Base-by-base conservation (phyloP, 2,888 invertebrate species). In the Smittia sp. region DNA sequence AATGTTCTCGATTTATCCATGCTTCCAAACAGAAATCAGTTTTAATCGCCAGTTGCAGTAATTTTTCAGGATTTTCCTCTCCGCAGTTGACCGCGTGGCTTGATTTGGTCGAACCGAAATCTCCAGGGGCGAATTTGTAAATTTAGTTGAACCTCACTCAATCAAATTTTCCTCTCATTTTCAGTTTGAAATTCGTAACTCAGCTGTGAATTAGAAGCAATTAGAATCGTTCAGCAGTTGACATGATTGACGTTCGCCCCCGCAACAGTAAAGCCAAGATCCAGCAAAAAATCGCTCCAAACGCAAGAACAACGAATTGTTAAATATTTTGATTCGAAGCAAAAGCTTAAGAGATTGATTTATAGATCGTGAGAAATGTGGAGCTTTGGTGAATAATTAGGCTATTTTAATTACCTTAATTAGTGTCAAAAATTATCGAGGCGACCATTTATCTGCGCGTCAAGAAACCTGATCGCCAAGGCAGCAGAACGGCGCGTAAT, bases 31-130 rank as follows among this genome's bases (percentile, higher is more conserved):
- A 68, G 39, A 24, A 54, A 54, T 52, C 32, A 38, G 32, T 27
- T 58, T 27, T 63, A 63, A 63, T 63, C 63, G 20, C 39, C 72
- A 62, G 62, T 39, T 72, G 72, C 54, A 72, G 63, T 63, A 15
- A 72, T 72, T 72, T 72, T 72, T 72, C 62, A 72, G 62, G 72
- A 72, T 72, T 72, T 72, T 62, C 72, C 58, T 54, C 72, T 72
- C 63, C 25, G 13, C 27, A 24, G 63, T 27, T n/a, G 25, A 27
- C 63, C 27, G n/a, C 58, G 22, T 22, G 27, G n/a, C 63, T 22
- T 24, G 58, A 58, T 58, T 58, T 18, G n/a, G 24, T 20, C 18
- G 4, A 24, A 22, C 24, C 22, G 58, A 58, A 24, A 15, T 68
- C 46, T 68, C 46, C 15, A 46, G 25, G 68, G 24, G 52, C n/a